Base-by-base conservation (phyloP, 2,113 vertebrate species). In the Uria aalge region DNA sequence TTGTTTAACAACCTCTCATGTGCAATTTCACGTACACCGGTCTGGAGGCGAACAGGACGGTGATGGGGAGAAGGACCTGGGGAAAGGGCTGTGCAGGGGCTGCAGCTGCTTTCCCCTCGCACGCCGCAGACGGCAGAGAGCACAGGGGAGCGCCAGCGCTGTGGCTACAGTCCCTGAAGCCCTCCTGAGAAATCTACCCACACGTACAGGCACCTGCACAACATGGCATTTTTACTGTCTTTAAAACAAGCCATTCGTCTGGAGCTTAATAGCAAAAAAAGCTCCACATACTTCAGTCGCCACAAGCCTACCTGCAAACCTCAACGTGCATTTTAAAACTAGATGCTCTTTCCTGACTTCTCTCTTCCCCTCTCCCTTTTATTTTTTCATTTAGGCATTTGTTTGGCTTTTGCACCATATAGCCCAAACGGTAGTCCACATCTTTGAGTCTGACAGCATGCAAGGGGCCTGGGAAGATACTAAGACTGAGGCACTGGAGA, bases 181-280 rank as follows among this genome's bases (percentile, higher is more conserved):
- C 60, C 64, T 87, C 76, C 40, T 60, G 64, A 90, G 89, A 95
- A 94, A 95, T 90, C 94, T 50, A 76, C 29, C 77, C 78, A 76
- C 84, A 92, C 40, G 21, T 40, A 64, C 23, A 94, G 38, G 55
- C 89, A 95, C 84, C 92, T 94, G 91, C 80, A 73, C 57, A 85
- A 59, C 41, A 45, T 53, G 36, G 66, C 26, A 82, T 72, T 96
- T 97, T 95, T 94, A 96, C 91, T 89, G 66, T 95, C 66, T 92
- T 96, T 91, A 66, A 95, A 97, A 91, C 40, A 95, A 91, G 32
- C 34, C 45, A 87, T 94, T 90, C 7, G 5, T 89, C 92, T 79
- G 66, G 43, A 68, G 29, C n/a, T 75, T 95, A 91, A 91, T 41
- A 50, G 66, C 24, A 79, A 94, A 89, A 94, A 94, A 86, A 89